Evolutionary conservation across 2,888 invertebrate genomes (phyloP).

Genomic region (Halictus quadricinctus): DNA sequence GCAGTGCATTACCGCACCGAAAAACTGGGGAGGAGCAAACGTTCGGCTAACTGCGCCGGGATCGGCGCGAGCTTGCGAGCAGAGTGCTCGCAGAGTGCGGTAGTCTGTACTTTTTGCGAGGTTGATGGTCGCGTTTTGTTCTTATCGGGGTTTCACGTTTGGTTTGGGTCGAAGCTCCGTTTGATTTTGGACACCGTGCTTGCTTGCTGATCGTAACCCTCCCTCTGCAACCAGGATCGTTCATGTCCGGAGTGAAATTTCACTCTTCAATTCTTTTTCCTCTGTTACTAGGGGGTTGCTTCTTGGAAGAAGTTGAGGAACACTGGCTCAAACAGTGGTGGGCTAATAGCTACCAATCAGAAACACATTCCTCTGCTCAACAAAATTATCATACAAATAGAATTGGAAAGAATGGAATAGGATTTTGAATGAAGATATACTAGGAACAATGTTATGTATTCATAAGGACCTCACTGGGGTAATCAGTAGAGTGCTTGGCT

Average conservation of each 20-base stretch:
- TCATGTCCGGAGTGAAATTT: not conserved
- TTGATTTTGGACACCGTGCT: not conserved
- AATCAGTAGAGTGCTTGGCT: too few relatives aligned
- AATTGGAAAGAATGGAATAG: too few relatives aligned
- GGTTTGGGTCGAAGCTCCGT: not conserved
- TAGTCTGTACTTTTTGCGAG: not conserved
- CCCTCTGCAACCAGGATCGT: not conserved
- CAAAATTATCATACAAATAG: too few relatives aligned
- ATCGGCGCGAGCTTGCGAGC: conserved; percentile 23
- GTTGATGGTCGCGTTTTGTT: not conserved
- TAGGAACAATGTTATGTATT: too few relatives aligned
- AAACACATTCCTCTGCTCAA: too few relatives aligned
- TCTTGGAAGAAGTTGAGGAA: too few relatives aligned
- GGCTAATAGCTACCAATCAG: too few relatives aligned
- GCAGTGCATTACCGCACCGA: conserved; percentile 60
- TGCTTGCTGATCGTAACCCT: not conserved
- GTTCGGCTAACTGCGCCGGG: conserved; percentile 54
- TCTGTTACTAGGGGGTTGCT: too few relatives aligned
- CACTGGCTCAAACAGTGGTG: too few relatives aligned
- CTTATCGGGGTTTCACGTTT: not conserved
- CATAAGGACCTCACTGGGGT: too few relatives aligned
- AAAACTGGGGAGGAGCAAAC: conserved; percentile 52
- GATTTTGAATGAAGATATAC: too few relatives aligned
- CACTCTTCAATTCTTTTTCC: too few relatives aligned
- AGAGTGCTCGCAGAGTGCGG: conserved; percentile 10